These are phyloP conservation scores for Garrulus glandarius DNA, from an alignment of 2,797 vertebrate species.

Conservation along the genomic window DNA sequence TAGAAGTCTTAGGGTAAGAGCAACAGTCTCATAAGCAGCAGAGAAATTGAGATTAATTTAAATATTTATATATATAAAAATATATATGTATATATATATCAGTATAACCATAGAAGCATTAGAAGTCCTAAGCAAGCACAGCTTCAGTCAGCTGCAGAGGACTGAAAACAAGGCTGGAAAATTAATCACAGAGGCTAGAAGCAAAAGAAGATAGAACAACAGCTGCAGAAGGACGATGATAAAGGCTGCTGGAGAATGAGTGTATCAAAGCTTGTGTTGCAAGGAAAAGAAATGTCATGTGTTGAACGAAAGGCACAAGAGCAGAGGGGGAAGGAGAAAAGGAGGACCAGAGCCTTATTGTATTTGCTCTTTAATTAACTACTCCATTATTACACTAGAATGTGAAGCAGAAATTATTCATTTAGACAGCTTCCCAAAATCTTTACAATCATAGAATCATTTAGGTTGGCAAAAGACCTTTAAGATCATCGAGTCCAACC, in stretches of 20 bases:
- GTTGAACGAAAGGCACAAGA: not conserved
- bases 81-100: no score
- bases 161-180: not conserved
- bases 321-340: not conserved
- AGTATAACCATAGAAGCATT: not conserved
- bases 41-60: not conserved
- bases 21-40: not conserved
- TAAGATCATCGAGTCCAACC: not conserved
- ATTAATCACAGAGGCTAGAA: not conserved
- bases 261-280: fast-evolving
- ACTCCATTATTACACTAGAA: not conserved
- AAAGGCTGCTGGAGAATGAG: not conserved
- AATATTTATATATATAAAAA: not conserved
- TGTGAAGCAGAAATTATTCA: not conserved
- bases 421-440: constrained; percentile 21
- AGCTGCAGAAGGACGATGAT: not conserved
- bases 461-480: not conserved
- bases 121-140: not conserved
- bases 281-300: not conserved
- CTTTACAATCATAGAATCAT: not conserved
- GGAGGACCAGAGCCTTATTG: not conserved
- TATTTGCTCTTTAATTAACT: not conserved
- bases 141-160: not conserved
- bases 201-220: not conserved
- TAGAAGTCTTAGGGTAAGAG: not conserved